A percentile compares a stretch with the other conserved stretches of the same genome.
These are phyloP conservation scores for Dunckerocampus dactyliophorus DNA, from an alignment of 2,113 vertebrate genomes.

Conservation along the genomic window DNA sequence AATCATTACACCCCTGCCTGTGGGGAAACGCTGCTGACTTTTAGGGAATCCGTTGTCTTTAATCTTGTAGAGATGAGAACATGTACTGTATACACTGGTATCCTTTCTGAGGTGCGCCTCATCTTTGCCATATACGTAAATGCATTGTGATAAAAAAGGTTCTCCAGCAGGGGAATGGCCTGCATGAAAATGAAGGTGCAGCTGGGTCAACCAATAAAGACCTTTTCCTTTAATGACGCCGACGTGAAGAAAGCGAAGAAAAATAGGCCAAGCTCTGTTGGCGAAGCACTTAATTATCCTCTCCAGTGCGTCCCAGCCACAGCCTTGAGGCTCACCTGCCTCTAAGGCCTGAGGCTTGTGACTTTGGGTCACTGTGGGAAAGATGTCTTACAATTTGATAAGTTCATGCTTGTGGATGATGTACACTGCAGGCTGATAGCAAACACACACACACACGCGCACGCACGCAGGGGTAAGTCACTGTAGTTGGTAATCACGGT, in stretches of 20 bases:
- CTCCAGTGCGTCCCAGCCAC: neutral
- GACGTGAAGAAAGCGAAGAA: neutral
- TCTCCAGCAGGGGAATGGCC: no score
- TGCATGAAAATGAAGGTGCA: neutral
- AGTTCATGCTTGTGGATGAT: neutral
- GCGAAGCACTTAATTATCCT: slow-evolving; percentile 14
- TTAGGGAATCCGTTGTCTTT: no score
- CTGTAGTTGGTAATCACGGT: neutral
- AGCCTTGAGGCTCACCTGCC: neutral
- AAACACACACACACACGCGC: neutral
- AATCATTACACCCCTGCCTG: no score
- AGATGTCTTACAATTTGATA: slow-evolving; percentile 2
- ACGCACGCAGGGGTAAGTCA: neutral
- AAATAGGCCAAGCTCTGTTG: slow-evolving; percentile 2
- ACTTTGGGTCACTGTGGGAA: neutral
- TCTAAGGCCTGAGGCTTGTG: neutral
- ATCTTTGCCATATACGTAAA: neutral
- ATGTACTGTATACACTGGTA: no score
- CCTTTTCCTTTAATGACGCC: neutral
- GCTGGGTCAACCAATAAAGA: neutral
- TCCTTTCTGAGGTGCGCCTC: no score
- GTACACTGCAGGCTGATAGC: neutral
- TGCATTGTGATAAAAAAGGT: neutral
- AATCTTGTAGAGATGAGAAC: no score
- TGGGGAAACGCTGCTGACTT: no score